A percentile compares a stretch with the other conserved stretches of the same genome.
Evolutionary conservation across 2,888 invertebrate species (phyloP).

Genomic region (Zhuqinia jingwanae): DNA sequence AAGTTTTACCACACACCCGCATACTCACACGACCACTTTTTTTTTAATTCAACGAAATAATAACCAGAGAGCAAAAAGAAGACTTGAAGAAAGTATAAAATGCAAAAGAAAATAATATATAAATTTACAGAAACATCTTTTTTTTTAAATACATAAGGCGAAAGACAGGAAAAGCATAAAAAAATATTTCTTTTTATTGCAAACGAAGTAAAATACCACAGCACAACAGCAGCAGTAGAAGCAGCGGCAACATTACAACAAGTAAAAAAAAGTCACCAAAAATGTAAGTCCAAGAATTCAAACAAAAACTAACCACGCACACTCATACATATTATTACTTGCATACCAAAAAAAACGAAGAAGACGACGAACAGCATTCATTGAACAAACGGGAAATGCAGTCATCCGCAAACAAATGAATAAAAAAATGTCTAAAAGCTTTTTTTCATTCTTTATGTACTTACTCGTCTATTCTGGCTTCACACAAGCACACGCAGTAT

Average conservation of each 20-base stretch:
- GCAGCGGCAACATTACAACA: no score
- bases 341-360: no score
- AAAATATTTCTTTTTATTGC: conserved; percentile 21
- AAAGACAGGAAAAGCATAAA: conserved; percentile 20
- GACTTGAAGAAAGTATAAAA: background rate
- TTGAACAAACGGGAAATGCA: conserved; percentile 69
- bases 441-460: conserved; percentile 53
- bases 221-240: background rate
- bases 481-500: background rate
- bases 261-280: conserved; percentile 15
- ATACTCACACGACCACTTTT: no score
- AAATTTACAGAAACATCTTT: background rate
- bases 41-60: no score
- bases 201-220: conserved; percentile 5
- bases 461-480: background rate
- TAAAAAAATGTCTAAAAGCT: conserved; percentile 61
- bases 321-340: background rate
- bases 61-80: no score
- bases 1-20: no score
- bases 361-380: conserved; percentile 20
- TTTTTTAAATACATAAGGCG: background rate
- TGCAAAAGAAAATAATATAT: background rate
- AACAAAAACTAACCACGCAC: conserved; percentile 10
- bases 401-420: conserved; percentile 71
- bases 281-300: background rate